phyloP scores from a whole-genome alignment of 2,113 vertebrate genomes.

The Panurus biarmicus region DNA sequence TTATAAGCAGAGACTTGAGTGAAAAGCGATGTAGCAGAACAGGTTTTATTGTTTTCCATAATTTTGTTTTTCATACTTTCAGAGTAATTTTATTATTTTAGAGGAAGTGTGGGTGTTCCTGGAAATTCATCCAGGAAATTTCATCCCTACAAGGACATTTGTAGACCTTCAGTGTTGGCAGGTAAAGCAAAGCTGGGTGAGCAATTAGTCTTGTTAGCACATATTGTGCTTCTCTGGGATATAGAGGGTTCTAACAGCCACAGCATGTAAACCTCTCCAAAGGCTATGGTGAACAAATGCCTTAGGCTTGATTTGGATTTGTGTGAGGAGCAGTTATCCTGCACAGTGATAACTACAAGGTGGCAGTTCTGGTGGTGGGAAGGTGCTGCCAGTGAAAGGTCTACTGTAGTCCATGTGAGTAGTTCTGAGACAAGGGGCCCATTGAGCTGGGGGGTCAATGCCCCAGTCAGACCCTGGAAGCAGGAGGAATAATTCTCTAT shows the following conservation, averaged over 20 bases:
- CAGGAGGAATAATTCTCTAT: background rate
- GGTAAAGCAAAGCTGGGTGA: background rate
- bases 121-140: background rate
- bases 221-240: background rate
- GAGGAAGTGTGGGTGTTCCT: background rate
- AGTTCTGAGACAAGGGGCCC: accelerated
- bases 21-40: background rate
- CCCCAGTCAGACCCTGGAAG: background rate
- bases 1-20: background rate
- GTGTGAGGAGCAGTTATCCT: background rate
- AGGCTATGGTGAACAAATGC: background rate
- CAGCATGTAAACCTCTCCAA: background rate
- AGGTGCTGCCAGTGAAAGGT: background rate
- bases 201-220: background rate
- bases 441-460: accelerated
- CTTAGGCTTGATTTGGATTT: background rate
- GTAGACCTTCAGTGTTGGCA: background rate
- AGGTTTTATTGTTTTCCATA: background rate
- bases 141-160: background rate
- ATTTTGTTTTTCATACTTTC: background rate
- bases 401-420: background rate
- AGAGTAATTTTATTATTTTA: background rate
- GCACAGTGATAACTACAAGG: background rate
- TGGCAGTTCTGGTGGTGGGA: background rate
- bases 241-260: background rate